Base-by-base conservation (phyloP, 2,797 vertebrate species). In the Leuciscus waleckii region DNA sequence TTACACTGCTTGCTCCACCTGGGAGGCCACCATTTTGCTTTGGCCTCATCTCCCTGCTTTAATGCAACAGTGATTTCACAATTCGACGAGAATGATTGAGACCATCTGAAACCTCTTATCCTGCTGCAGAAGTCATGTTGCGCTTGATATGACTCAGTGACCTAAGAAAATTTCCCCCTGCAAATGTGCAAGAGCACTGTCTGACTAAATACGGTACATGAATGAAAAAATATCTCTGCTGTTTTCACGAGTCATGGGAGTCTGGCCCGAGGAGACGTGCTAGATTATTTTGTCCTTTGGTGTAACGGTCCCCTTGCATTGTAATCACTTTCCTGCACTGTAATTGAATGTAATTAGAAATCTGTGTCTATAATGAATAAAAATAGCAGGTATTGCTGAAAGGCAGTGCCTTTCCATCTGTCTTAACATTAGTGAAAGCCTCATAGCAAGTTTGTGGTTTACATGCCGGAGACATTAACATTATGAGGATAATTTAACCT, bases 61-160 rank as follows among this genome's bases (percentile, higher is more conserved):
- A 82, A 70, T 71, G 71, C 54, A 23, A 79, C 37, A n/a, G 65
- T 67, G 83, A 85, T 82, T 79, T 85, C 83, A 85, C 83, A 84
- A 69, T 41, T 23, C 32, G 13, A 35, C 13, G 29, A 56, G 68
- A 56, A 80, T 82, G 49, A 88, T 67, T 65, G 37, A 80, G 83
- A 82, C 68, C 63, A 79, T 37, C 7, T 23, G 43, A 88, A 82
- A 32, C 35, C 69, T 75, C 84, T 83, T 69, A 83, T 86, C 54
- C 58, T 37, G 56, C 78, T 54, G 35, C 58, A 71, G 65, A 70
- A 82, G 41, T 63, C 56, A 61, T 87, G 83, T 41, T 83, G 85
- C 21, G 73, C 78, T 70, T 76, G 74, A 75, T 82, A 82, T 85
- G 76, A 84, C 71, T 88, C 71, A 2, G 39, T 78, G 58, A 81